Evolutionary conservation across 1,140 invertebrate genomes (phyloP), one percentile per base, ranked within the genome.

Genomic region (Drosophila lacteicornis): DNA sequence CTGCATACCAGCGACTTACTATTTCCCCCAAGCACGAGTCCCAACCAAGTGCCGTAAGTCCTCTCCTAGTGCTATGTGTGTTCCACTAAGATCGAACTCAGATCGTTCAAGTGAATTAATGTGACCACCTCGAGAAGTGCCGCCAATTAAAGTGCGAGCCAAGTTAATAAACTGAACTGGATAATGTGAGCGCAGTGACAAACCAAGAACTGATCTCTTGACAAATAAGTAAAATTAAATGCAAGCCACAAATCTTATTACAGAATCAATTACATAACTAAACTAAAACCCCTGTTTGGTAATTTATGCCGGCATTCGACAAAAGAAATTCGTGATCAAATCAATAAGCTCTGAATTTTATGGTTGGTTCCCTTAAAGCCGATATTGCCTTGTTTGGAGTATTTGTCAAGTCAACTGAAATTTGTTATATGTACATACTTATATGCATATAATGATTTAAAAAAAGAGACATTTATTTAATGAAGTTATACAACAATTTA

Each of bases 1-100:
- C 78, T 79, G 65, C 67, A 74, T 80, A 68, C 68, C 53, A 80
- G 69, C 77, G 45, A 63, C 60, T 33, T 75, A 36, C 33, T 36
- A 42, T 69, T 47, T 51, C 40, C 56, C 67, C 50, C 75, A 38
- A 77, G 47, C 75, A 27, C 51, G 13, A 50, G 51, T 57, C 65
- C 56, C 63, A 47, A 59, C 27, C 74, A 36, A 77, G 57, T 75
- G 70, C 71, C 55, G 71, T 75, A 75, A 75, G 71, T 74, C 67
- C 38, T 30, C 40, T 30, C 47, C 30, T 43, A 55, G 67, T 59
- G 67, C 38, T 30, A 60, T 33, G 40, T 63, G 42, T 67, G 62
- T 25, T 33, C 43, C 33, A 40, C 36, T 7, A 58, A 70, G 42
- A 71, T 30, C 33, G 47, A 49, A 17, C 22, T 25, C 3, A 25